These are phyloP conservation scores for Parauchenoglanis ngamensis DNA, from an alignment of 2,797 vertebrate species.

Conservation along the genomic window DNA sequence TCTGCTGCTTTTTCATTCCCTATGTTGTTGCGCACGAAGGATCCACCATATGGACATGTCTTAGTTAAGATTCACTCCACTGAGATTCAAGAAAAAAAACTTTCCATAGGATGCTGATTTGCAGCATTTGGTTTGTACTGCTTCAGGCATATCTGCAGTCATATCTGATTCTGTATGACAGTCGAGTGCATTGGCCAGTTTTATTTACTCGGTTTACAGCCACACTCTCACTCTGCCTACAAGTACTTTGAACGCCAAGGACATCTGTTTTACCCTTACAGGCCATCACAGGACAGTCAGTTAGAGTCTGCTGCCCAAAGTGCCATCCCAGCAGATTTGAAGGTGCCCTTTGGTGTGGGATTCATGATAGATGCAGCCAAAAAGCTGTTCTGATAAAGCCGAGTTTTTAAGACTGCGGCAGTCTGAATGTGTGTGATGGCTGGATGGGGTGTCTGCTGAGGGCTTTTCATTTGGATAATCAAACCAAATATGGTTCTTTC, in stretches of 20 bases:
- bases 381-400: conserved; percentile 65
- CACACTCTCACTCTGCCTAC: neutral
- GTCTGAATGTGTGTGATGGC: conserved; percentile 46
- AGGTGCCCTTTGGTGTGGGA: conserved; percentile 74
- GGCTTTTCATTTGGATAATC: conserved; percentile 68
- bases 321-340: conserved; percentile 73
- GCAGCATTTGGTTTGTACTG: conserved; percentile 14
- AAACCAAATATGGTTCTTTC: conserved; percentile 60
- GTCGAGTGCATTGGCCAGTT: neutral
- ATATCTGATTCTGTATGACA: neutral
- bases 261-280: conserved; percentile 20
- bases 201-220: conserved; percentile 16
- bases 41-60: conserved; percentile 50
- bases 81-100: neutral
- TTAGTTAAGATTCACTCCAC: conserved; percentile 12
- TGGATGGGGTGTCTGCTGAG: conserved; percentile 62
- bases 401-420: conserved; percentile 34
- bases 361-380: conserved; percentile 74
- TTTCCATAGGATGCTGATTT: neutral
- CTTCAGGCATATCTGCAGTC: neutral
- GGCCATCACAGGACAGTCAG: conserved; percentile 53
- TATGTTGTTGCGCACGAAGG: conserved; percentile 15
- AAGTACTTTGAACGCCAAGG: neutral
- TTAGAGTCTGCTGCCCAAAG: conserved; percentile 65
- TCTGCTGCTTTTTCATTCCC: neutral